Evolutionary conservation across 2,797 vertebrate species (phyloP), one percentile per base, ranked within the genome.

Genomic region (Eupleurogrammus muticus): DNA sequence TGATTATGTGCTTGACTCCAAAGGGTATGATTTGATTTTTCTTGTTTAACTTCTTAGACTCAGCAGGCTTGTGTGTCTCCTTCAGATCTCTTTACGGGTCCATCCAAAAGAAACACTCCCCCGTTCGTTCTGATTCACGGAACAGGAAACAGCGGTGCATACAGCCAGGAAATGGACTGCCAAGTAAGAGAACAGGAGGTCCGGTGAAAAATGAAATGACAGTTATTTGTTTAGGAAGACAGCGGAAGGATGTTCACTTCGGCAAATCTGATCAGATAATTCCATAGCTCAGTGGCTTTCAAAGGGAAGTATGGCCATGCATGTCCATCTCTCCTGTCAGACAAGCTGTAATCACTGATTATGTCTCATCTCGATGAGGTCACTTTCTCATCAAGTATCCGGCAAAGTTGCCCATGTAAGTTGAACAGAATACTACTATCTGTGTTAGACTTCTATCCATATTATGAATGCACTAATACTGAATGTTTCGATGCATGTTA

Each of bases 131-230:
- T 75, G 77, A 87, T 55, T 86, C 69, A 82, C 55, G 68, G 75
- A 82, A 79, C 87, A 90, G 87, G 85, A 92, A 90, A 82, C 87
- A 75, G 75, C 68, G 64, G 70, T 50, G 73, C 82, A 66, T 52
- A 72, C 55, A 79, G 81, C 73, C 87, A 90, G 91, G 90, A 93
- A 91, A 89, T 85, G 82, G 84, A 66, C 77, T 87, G 86, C 81
- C 86, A 83, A 84, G 75, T 71, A 46, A 78, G 63, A 62, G 83
- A 73, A 83, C 72, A 83, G 79, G 69, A 87, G 84, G 73, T 82
- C 80, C 78, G 75, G 78, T 70, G 65, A 83, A 82, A 82, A 80
- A 80, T 47, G 40, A 86, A 89, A 83, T 77, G 80, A 83, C 85
- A 75, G 66, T 85, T 83, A 90, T 90, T 91, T 90, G 85, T 89